These are phyloP conservation scores for Sebastes goodei DNA, from an alignment of 2,797 vertebrate genomes.

Conservation along the genomic window DNA sequence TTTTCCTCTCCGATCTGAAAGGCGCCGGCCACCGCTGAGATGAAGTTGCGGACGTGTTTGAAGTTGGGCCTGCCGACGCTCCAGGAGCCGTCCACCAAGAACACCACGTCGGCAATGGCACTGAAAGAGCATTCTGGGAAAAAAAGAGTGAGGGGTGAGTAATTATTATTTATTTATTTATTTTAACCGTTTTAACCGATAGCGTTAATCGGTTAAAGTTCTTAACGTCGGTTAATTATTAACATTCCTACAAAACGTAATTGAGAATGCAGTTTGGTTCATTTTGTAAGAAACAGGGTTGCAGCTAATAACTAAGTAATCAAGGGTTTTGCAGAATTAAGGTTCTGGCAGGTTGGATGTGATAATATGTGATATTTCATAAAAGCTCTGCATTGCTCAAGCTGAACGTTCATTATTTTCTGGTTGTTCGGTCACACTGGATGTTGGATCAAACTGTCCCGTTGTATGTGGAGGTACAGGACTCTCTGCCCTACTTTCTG, in stretches of 20 bases:
- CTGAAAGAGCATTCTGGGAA: slow-evolving; percentile 89
- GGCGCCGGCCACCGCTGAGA: slow-evolving; percentile 87
- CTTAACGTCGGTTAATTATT: no score
- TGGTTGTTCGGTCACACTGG: background rate
- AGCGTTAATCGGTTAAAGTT: no score
- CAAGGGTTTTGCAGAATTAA: background rate
- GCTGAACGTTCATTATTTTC: background rate
- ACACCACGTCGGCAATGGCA: slow-evolving; percentile 89
- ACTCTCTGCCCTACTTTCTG: background rate
- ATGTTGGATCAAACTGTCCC: background rate
- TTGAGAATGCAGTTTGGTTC: no score
- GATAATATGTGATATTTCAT: background rate
- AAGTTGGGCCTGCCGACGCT: slow-evolving; percentile 90
- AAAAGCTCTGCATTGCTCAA: background rate
- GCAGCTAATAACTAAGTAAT: background rate
- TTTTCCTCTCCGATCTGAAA: slow-evolving; percentile 92
- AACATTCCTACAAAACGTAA: no score
- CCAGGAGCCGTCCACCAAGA: slow-evolving; percentile 93
- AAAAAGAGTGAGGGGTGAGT: background rate
- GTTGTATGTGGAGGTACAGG: background rate
- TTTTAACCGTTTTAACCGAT: no score
- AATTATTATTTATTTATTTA: no score
- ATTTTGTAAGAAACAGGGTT: background rate
- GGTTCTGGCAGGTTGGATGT: background rate
- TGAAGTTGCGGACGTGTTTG: slow-evolving; percentile 87